Base-by-base conservation (phyloP, 1,140 invertebrate species). In the Telenomus remus region DNA sequence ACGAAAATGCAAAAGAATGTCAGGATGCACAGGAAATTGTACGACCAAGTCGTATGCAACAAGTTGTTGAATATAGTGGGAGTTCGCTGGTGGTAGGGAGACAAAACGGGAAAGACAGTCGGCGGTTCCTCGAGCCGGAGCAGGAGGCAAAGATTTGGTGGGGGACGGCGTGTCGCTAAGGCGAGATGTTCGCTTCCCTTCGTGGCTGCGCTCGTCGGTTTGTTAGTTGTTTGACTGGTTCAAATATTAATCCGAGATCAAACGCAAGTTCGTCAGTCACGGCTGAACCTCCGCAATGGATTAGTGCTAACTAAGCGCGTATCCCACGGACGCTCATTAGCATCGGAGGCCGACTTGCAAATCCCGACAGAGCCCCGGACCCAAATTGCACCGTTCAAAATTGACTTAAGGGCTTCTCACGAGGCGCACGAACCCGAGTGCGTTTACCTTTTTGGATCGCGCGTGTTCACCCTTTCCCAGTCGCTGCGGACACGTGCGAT, bases 141-240 rank as follows among this genome's bases (percentile, higher is more conserved):
- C 34, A 13, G 33, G 65, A 59, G 7, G 14, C 37, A 59, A 14
- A 14, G 33, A 16, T 27, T 15, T 35, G 63, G 76, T 75, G 76
- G 71, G 71, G 76, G 60, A 60, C 68, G 74, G 74, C 61, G 76
- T 78, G 76, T 78, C 71, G 76, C 71, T 66, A 73, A 74, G 76
- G 76, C 76, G 71, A 75, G 76, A 74, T 78, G 71, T 70, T 65
- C 76, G 70, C 70, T 75, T 79, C 77, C 60, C 73, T 79, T 60
- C 72, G 60, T 73, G 35, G 64, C 69, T 73, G 14, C 49, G 77
- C 57, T 73, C 72, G 68, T 76, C 61, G 59, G 73, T 76, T 76
- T 76, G 73, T 79, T 79, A 76, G 73, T 76, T 76, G 75, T 78
- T 78, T 78, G 75, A 78, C 75, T 76, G 74, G 74, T 71, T 76